These are phyloP conservation scores for Homarus gammarus DNA, from an alignment of 2,888 invertebrate species.

Conservation along the genomic window DNA sequence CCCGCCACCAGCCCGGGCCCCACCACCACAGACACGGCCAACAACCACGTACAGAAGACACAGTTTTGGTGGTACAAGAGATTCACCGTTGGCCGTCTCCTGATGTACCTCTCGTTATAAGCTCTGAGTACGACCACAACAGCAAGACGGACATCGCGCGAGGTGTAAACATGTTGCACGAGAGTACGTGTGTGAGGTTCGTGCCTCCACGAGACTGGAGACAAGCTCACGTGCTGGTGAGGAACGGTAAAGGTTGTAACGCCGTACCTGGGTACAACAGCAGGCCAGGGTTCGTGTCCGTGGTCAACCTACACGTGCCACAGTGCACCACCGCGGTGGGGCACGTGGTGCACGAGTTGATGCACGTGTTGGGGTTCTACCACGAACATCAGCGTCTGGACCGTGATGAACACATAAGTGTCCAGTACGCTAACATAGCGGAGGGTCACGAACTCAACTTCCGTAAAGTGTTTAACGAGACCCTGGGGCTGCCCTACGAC, in stretches of 20 bases:
- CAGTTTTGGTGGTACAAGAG: too few species aligned
- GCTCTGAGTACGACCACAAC: background rate
- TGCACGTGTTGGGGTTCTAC: slow-evolving; percentile 32
- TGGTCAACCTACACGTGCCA: slow-evolving; percentile 5
- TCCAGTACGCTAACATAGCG: slow-evolving; percentile 11
- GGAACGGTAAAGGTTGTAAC: background rate
- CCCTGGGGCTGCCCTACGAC: slow-evolving; percentile 31
- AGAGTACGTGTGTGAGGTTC: background rate
- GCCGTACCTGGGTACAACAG: background rate
- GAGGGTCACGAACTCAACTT: background rate
- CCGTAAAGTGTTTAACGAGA: background rate
- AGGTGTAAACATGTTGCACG: background rate
- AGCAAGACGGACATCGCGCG: background rate
- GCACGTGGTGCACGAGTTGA: background rate
- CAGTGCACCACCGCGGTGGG: background rate
- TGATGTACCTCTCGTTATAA: background rate
- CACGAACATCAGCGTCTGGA: slow-evolving; percentile 28
- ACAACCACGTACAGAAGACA: too few species aligned
- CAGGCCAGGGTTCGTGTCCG: background rate
- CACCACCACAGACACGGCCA: too few species aligned
- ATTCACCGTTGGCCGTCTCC: slow-evolving; percentile 12
- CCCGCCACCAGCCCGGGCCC: too few species aligned
- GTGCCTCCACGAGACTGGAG: background rate
- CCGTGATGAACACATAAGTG: background rate
- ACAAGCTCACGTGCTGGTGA: background rate